Evolutionary conservation across 2,888 invertebrate species (phyloP), one percentile per base, ranked within the genome.

Genomic region (Morpho deidamia): DNA sequence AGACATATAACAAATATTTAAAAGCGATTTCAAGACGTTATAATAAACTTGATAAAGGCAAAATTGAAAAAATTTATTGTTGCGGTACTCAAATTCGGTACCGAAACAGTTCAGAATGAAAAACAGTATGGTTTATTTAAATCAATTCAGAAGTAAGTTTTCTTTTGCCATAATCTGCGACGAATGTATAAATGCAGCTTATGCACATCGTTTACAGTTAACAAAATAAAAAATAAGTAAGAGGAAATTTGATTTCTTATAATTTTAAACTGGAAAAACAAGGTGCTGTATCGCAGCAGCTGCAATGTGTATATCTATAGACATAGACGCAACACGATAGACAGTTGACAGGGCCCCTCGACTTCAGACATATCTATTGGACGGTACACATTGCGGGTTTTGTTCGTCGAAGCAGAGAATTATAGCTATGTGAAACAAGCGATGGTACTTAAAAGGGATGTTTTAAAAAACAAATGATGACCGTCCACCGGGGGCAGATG

Each of bases 401-500:
- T 65, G 66, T 73, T 69, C 63, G 67, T 63, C 59, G 65, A 55
- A 59, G 64, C 55, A 57, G 64, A 58, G 61, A 62, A 65, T 70
- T 71, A 70, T 68, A 57, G 68, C 71, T 66, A 71, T 63, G 61
- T 60, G n/a, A 14, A 63, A 51, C 59, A 59, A 63, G 65, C 62
- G 72, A 65, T 64, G 66, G 76, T 59, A 67, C 65, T 48, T 43
- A 55, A 56, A 50, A 55, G 46, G 51, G 58, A 68, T 58, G 53
- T 65, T 67, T 75, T 78, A 80, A 79, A 74, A 72, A 77, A 72
- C 70, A 76, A 77, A 74, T 81, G 72, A 75, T 75, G 71, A 73
- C 72, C 61, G 67, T 70, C 72, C 69, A 74, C 76, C 74, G 77
- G 74, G 63, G 81, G 83, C 88, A 88, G 88, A 87, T 88, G 88